Evolutionary conservation across 2,888 invertebrate genomes (phyloP).

Genomic region (Melikaiella ostensackeni): DNA sequence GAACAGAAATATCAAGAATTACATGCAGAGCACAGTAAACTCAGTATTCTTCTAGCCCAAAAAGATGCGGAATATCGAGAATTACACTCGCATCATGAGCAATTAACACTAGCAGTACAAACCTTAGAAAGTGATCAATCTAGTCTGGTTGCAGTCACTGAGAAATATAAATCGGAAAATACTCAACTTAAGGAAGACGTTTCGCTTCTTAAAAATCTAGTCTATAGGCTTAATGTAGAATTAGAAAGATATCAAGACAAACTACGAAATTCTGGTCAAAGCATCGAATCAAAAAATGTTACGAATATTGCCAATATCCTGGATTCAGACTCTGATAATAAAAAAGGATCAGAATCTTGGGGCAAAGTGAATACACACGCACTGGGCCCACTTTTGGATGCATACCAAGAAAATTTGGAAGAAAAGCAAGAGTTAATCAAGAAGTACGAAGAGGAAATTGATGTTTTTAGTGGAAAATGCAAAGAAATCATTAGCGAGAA

Average conservation of each 20-base stretch:
- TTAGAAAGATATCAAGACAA: constrained; percentile 88
- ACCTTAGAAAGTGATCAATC: constrained; percentile 62
- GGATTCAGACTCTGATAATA: constrained; percentile 61
- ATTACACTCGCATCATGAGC: constrained; percentile 62
- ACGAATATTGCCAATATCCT: constrained; percentile 60
- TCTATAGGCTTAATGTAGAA: constrained; percentile 88
- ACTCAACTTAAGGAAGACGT: constrained; percentile 83
- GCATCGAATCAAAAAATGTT: constrained; percentile 53
- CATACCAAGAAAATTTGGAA: constrained; percentile 87
- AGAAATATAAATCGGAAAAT: constrained; percentile 80
- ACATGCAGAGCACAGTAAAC: constrained; percentile 56
- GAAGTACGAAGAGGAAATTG: constrained; percentile 85
- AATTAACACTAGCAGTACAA: constrained; percentile 56
- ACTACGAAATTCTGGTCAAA: constrained; percentile 74
- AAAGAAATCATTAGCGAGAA: constrained; percentile 86
- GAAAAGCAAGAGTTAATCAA: constrained; percentile 87
- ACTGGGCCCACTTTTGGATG: constrained; percentile 85
- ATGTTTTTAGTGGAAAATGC: constrained; percentile 84
- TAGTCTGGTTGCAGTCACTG: constrained; percentile 53
- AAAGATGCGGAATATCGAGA: constrained; percentile 62
- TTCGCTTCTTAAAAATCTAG: constrained; percentile 86
- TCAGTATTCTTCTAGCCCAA: constrained; percentile 57
- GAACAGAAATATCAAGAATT: constrained; percentile 60
- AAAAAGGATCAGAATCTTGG: constrained; percentile 79
- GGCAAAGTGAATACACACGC: constrained; percentile 81